phyloP scores from a whole-genome alignment of 2,113 vertebrate species.

The Oreotrochilus melanogaster region DNA sequence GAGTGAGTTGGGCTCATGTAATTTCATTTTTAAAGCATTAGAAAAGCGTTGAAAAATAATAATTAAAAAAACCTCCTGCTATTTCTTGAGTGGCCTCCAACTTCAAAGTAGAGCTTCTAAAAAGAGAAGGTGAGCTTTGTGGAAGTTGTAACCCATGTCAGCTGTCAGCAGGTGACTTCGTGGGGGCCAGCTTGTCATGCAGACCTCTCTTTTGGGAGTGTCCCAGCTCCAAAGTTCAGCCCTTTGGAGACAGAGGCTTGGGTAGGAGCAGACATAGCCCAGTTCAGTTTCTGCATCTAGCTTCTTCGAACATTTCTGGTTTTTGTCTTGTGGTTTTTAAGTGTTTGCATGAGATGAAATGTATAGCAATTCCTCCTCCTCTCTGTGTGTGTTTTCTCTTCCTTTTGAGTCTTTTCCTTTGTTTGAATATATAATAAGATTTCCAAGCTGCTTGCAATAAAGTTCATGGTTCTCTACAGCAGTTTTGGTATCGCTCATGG shows the following conservation, averaged over 20 bases:
- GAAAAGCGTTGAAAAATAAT: not conserved
- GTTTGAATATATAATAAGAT: not conserved
- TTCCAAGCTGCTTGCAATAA: not conserved
- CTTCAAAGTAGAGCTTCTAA: not conserved
- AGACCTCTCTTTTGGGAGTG: not conserved
- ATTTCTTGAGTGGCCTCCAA: not conserved
- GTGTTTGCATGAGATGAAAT: not conserved
- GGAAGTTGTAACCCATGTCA: not conserved
- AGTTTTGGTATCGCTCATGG: not conserved
- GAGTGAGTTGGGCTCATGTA: rapidly evolving
- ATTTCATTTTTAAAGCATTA: not conserved
- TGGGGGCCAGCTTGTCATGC: not conserved
- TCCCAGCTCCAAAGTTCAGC: not conserved
- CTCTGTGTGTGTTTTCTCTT: not conserved
- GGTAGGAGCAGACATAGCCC: not conserved
- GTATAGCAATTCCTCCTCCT: not conserved
- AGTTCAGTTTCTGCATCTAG: not conserved
- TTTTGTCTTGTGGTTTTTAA: constrained; percentile 35
- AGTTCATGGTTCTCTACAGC: rapidly evolving
- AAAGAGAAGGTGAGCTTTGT: not conserved
- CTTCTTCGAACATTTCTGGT: not conserved
- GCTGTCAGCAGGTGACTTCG: not conserved
- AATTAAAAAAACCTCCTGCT: not conserved
- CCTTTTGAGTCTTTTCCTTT: not conserved
- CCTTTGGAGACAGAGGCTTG: not conserved